Evolutionary conservation across 2,797 vertebrate genomes (phyloP).

Genomic region (Spheniscus humboldti): DNA sequence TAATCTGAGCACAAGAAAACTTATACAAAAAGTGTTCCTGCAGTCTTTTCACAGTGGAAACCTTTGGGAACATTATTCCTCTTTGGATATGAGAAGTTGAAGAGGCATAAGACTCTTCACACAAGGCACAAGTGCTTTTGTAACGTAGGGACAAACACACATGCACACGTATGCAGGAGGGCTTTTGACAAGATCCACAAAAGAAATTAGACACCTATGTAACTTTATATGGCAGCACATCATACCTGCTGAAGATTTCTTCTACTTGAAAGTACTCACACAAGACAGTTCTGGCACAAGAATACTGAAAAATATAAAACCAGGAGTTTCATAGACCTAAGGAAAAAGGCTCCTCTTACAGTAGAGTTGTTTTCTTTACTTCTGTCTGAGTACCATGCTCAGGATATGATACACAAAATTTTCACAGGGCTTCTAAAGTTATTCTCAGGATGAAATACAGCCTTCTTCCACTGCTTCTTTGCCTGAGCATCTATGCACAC

Average conservation of each 20-base stretch:
- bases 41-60: background rate
- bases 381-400: background rate
- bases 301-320: background rate
- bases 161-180: rapidly evolving
- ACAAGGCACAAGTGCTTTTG: background rate
- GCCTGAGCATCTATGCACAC: background rate
- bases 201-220: background rate
- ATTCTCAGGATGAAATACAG: background rate
- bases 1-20: background rate
- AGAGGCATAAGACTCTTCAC: background rate
- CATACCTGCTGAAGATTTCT: background rate
- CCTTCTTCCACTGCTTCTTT: background rate
- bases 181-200: background rate
- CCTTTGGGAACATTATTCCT: background rate
- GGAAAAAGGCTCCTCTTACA: background rate
- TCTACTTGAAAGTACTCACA: background rate
- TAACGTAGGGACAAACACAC: background rate
- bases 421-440: background rate
- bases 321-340: background rate
- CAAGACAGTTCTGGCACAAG: background rate
- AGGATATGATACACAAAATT: background rate
- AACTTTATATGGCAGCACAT: background rate
- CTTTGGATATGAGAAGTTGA: background rate
- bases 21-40: background rate
- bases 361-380: background rate